Percentiles rank a stretch among this genome's conserved stretches.
These are phyloP conservation scores for Cephus sareptanus DNA, from an alignment of 2,888 invertebrate species.

Conservation along the genomic window DNA sequence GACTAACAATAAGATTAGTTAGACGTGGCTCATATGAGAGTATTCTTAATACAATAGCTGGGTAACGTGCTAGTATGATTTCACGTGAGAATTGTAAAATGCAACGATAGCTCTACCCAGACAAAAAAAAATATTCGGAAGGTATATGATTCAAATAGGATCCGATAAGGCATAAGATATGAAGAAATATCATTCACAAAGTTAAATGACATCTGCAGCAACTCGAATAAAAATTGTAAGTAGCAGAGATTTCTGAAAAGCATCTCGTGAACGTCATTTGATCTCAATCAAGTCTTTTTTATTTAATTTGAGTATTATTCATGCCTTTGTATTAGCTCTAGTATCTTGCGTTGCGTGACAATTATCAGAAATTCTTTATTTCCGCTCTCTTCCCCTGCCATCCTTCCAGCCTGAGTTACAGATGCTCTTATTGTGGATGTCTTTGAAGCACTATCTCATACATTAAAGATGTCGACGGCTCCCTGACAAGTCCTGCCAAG, in stretches of 20 bases:
- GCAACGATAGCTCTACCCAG: not conserved
- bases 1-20: not conserved
- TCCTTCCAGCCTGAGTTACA: not conserved
- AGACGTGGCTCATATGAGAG: not conserved
- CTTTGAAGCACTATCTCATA: slow-evolving; percentile 18
- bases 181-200: no score
- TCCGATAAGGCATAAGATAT: no score
- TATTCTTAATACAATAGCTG: not conserved
- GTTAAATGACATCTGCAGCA: no score
- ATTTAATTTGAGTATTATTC: no score
- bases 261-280: no score
- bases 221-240: no score
- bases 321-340: no score
- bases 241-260: no score
- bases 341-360: slow-evolving; percentile 6
- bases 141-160: no score
- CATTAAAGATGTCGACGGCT: slow-evolving; percentile 32
- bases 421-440: not conserved
- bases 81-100: not conserved
- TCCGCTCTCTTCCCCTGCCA: not conserved
- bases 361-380: slow-evolving; percentile 14
- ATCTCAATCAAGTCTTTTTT: no score
- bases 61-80: not conserved
- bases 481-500: slow-evolving; percentile 56
- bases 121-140: no score